Evolutionary conservation across 2,888 invertebrate species (phyloP), one percentile per base, ranked within the genome.

Genomic region (Euphydryas editha): DNA sequence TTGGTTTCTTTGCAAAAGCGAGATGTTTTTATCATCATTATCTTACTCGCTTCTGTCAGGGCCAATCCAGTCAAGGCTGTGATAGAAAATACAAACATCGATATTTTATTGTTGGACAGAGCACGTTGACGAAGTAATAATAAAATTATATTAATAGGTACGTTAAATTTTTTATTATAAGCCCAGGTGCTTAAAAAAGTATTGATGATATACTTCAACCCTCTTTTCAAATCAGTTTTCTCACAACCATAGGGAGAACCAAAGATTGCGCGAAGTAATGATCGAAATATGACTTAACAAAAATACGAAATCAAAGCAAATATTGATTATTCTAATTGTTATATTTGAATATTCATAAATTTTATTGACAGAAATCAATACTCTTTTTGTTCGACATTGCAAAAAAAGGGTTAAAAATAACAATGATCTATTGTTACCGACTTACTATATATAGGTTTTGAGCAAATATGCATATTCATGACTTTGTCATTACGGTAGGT

Each of bases 291-390:
- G 91, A 92, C 81, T 84, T 72, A 67, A 73, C 85, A 70, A 73
- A 77, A 82, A 69, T 71, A 81, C 69, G 76, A 84, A 79, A 85
- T 83, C 80, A 81, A 82, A 82, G 75, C 80, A 77, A 81, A 85
- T 85, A 90, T 90, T 86, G 85, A 88, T 87, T 81, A 78, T 75
- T 72, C 67, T 88, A 83, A 87, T 90, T 90, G 88, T 89, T 80
- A 82, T 80, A 86, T 88, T 85, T 90, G 90, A 85, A 92, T 92
- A 92, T 92, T 92, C 92, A 91, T 90, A 82, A 75, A 59, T 59
- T 65, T 69, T 68, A 67, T 79, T 73, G 76, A 75, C 72, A 71
- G 57, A 69, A 70, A 68, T 74, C 70, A 61, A 72, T 73, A 57
- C 37, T 64, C 65, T 36, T 59, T 67, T 69, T 68, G 59, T 58